Percentiles rank a stretch among this genome's conserved stretches.
These are phyloP conservation scores for Chelmon rostratus DNA, from an alignment of 2,797 vertebrate species.

Conservation along the genomic window DNA sequence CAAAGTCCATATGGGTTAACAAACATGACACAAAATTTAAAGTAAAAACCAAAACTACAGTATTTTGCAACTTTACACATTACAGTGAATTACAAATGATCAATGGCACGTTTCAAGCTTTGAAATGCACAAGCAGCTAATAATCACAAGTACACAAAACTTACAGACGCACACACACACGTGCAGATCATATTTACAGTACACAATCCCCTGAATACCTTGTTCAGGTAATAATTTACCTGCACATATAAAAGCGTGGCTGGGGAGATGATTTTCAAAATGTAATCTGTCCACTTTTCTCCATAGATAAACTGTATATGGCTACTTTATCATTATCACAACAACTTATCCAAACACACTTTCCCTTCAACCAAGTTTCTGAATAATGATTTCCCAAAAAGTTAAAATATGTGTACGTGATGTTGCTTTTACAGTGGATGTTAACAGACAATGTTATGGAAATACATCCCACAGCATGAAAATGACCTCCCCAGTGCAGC, in stretches of 20 bases:
- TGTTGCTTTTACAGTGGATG: conserved; percentile 30
- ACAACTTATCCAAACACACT: neutral
- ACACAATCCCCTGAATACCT: neutral
- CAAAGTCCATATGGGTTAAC: neutral
- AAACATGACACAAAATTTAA: neutral
- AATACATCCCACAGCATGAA: conserved; percentile 21
- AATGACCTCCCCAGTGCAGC: conserved; percentile 30
- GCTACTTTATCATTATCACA: conserved; percentile 1
- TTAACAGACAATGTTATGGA: conserved; percentile 17
- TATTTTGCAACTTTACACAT: neutral
- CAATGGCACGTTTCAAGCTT: conserved; percentile 47
- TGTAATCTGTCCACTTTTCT: neutral
- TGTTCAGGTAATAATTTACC: conserved; percentile 7
- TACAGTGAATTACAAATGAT: conserved; percentile 15
- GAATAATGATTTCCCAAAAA: too few relatives aligned
- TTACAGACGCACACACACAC: neutral
- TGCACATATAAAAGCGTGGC: conserved; percentile 2
- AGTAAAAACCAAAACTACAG: neutral
- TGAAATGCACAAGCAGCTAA: conserved; percentile 20
- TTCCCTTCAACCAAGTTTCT: neutral
- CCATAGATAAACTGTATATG: neutral
- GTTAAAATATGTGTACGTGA: conserved; percentile 30
- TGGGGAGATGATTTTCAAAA: conserved; percentile 13
- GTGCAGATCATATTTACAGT: conserved; percentile 36
- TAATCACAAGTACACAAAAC: conserved; percentile 31